Evolutionary conservation across 2,113 vertebrate genomes (phyloP).

Genomic region (Xenopus tropicalis): DNA sequence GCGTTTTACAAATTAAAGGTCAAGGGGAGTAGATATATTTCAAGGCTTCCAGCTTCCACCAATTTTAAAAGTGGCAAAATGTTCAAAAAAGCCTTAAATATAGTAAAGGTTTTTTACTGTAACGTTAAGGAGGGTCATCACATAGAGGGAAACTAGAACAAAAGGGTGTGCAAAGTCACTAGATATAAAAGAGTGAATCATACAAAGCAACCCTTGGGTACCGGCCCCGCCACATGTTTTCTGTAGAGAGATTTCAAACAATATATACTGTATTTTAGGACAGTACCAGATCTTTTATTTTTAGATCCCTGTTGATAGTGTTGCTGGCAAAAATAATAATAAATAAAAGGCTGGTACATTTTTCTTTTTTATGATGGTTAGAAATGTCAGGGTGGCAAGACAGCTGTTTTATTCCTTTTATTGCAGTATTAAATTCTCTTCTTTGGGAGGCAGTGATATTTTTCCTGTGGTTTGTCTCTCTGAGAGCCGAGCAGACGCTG

Average conservation of each 20-base stretch:
- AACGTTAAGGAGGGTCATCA: too few relatives aligned
- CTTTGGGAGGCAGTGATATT: slow-evolving; percentile 13
- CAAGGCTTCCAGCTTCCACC: neutral
- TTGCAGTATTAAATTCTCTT: slow-evolving; percentile 22
- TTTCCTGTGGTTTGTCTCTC: slow-evolving; percentile 17
- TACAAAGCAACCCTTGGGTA: neutral
- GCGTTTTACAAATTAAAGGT: neutral
- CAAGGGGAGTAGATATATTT: neutral
- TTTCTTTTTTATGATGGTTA: slow-evolving; percentile 1
- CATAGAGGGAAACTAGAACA: too few relatives aligned
- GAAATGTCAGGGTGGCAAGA: slow-evolving; percentile 19
- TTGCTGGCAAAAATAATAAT: slow-evolving; percentile 11
- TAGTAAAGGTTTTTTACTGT: neutral
- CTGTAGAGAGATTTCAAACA: slow-evolving; percentile 3
- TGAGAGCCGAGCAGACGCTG: neutral
- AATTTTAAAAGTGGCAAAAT: neutral
- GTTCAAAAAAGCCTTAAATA: neutral
- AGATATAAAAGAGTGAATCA: too few relatives aligned
- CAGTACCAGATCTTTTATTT: neutral
- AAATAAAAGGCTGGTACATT: slow-evolving; percentile 11
- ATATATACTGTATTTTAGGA: neutral
- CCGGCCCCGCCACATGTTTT: neutral
- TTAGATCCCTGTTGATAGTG: neutral
- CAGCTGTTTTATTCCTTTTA: slow-evolving; percentile 34
- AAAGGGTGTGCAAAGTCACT: too few relatives aligned